A percentile compares a stretch with the other conserved stretches of the same genome.
These are phyloP conservation scores for Chrysochloris asiatica DNA, from an alignment of 2,113 vertebrate species.

Conservation along the genomic window DNA sequence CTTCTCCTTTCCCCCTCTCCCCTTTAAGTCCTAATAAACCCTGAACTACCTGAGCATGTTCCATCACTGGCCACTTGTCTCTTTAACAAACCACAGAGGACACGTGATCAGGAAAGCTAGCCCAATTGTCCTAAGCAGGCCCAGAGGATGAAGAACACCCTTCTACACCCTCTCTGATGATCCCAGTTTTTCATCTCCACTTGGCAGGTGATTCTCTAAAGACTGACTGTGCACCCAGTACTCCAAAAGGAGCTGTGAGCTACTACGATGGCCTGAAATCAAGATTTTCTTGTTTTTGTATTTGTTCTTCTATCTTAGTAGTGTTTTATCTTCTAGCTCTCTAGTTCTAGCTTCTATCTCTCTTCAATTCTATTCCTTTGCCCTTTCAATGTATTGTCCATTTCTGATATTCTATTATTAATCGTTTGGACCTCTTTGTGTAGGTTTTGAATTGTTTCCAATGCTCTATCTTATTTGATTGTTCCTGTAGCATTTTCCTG, in stretches of 20 bases:
- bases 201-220: background rate
- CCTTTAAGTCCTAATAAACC: background rate
- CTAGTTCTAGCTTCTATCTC: too few relatives aligned
- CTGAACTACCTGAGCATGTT: background rate
- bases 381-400: too few relatives aligned
- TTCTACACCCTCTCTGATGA: background rate
- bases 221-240: background rate
- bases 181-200: background rate
- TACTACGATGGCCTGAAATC: background rate
- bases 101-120: background rate
- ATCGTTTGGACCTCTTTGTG: too few relatives aligned
- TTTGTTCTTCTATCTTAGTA: too few relatives aligned
- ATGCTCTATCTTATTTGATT: too few relatives aligned
- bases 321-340: too few relatives aligned
- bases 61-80: background rate
- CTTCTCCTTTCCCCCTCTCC: background rate
- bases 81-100: background rate
- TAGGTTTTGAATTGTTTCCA: too few relatives aligned
- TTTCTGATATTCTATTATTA: too few relatives aligned
- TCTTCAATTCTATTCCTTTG: too few relatives aligned
- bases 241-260: background rate
- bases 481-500: too few relatives aligned
- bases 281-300: slow-evolving; percentile 10
- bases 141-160: background rate
- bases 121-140: background rate